Evolutionary conservation across 2,113 vertebrate genomes (phyloP), one percentile per base, ranked within the genome.

Genomic region (Chiloscyllium plagiosum): DNA sequence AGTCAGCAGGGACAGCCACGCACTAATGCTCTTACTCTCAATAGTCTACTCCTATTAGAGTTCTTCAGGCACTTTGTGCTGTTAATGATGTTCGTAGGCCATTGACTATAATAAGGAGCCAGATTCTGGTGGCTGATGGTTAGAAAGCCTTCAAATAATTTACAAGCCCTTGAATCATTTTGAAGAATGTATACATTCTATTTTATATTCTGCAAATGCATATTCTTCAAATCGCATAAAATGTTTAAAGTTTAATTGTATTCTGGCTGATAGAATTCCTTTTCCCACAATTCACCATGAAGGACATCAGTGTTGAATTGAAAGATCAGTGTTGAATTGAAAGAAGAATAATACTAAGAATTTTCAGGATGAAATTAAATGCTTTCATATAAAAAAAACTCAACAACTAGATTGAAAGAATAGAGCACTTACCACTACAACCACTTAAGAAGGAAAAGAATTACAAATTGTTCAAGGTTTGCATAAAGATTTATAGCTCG

Each of bases 11-110:
- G 96, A 97, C 96, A 96, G 96, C 96, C 94, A 96, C 96, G 90
- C 97, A 97, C 97, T 97, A 97, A 96, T 97, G 96, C 96, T 97
- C 97, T 98, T 97, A 96, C 96, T 96, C 96, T 97, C 97, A 96
- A 96, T 96, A 96, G 96, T 96, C 96, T 92, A 96, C 92, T 96
- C 56, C 94, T 96, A 97, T 97, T 97, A 96, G 96, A 96, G 96
- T 96, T 96, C 96, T 86, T 96, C 94, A 96, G 96, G 96, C 96
- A 97, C 96, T 70, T 96, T 96, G 96, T 95, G 96, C 96, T 47
- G 96, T 96, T 96, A 96, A 97, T 96, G 96, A 96, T 96, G 96
- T 96, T 96, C 95, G 95, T 96, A 96, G 96, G 86, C 90, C 76
- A 90, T 90, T 72, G 94, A 95, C 96, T 96, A 95, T 83, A 76